Base-by-base conservation (phyloP, 1,140 invertebrate species). In the Sycobia sp. region DNA sequence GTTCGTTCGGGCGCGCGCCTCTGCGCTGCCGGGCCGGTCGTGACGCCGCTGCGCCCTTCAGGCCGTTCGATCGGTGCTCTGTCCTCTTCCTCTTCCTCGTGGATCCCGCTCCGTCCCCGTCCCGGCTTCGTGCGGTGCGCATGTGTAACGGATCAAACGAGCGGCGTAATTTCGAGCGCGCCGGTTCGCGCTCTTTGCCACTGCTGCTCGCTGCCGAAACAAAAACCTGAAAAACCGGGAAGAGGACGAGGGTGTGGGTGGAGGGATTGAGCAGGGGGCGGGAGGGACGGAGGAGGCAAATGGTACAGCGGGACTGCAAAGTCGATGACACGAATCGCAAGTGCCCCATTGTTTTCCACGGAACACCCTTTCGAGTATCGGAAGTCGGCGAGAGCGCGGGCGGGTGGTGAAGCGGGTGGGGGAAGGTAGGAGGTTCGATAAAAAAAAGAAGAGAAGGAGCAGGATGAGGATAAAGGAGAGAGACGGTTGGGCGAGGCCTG, bases 301-400 rank as follows among this genome's bases (percentile, higher is more conserved):
- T n/a, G 29, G 29, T 4, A 7, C 29, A 11, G 29, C 5, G 11
- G 4, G 11, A 32, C 29, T 32, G 5, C 11, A 32, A 60, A 60
- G 65, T 71, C 65, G 63, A 73, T 71, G 67, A 67, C 64, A 66
- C 65, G 65, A 61, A 67, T 66, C 66, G 63, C 64, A 70, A 71
- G 70, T 70, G 62, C 65, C 63, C 65, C 58, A 71, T 73, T 73
- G 70, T 73, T 71, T 73, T 66, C 51, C 13, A 39, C 38, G 38
- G 50, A 58, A 62, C 62, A 56, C 44, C 41, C 59, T 60, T 65
- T 57, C 20, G 53, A 66, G 44, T 70, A 71, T 73, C 65, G 67
- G 64, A 68, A 68, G 64, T 66, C 36, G n/a, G 32, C 13, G 11
- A 36, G 9, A 39, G 32, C 32, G n/a, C n/a, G n/a, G n/a, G n/a